Evolutionary conservation across 2,797 vertebrate genomes (phyloP).

Genomic region (Delichon dasypus): DNA sequence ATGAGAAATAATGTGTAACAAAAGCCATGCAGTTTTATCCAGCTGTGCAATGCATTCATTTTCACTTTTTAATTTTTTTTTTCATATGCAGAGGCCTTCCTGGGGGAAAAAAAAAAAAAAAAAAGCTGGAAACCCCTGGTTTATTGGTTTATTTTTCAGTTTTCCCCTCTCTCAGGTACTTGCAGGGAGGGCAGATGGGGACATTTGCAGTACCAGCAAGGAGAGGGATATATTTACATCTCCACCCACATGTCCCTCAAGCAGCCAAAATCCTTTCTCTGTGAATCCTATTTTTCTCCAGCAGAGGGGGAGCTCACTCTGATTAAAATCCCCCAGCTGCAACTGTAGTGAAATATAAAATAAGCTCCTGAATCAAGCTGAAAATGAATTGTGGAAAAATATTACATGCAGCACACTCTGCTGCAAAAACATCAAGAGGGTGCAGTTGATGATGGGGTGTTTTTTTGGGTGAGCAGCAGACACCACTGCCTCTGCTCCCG

Average conservation of each 20-base stretch:
- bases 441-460: neutral
- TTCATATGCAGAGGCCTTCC: neutral
- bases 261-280: neutral
- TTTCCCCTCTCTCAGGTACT: neutral
- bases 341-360: neutral
- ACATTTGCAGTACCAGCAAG: neutral
- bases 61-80: neutral
- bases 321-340: neutral
- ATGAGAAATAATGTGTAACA: neutral
- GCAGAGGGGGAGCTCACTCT: conserved; percentile 54
- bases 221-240: neutral
- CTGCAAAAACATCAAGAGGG: neutral
- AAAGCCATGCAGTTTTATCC: neutral
- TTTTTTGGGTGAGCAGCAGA: neutral
- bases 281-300: conserved; percentile 28
- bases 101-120: neutral
- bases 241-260: neutral
- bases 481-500: neutral
- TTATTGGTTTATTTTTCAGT: neutral
- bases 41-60: neutral
- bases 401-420: neutral
- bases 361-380: neutral
- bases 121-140: neutral
- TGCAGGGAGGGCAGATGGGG: neutral
- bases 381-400: neutral